Conservation (phyloP, 1,140 invertebrate genomes). For the Ceratina australensis region DNA sequence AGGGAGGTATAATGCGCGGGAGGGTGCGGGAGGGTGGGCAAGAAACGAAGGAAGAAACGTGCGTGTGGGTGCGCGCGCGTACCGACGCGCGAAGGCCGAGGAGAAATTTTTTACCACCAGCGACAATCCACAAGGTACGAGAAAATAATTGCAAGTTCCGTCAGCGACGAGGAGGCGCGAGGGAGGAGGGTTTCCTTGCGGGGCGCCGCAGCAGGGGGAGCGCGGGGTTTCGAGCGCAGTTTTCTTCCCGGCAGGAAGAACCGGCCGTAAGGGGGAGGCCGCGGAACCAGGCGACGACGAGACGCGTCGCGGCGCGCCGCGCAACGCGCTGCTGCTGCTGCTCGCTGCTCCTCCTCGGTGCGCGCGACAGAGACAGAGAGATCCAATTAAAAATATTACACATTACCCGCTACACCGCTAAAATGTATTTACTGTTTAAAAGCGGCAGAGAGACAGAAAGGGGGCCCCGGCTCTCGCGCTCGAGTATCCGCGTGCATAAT, state of each 20-base stretch:
- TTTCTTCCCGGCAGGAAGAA: constrained; percentile 45
- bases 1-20: constrained; percentile 52
- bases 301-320: background rate
- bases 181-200: background rate
- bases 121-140: constrained; percentile 69
- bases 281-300: background rate
- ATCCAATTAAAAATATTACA: constrained; percentile 80
- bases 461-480: constrained; percentile 38
- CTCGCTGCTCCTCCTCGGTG: too few species aligned
- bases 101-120: too few species aligned
- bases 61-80: constrained; percentile 1
- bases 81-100: background rate
- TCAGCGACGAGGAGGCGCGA: constrained; percentile 40
- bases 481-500: constrained; percentile 12
- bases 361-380: constrained; percentile 61
- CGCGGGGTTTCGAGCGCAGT: constrained; percentile 44
- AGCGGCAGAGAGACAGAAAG: constrained; percentile 58
- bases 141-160: constrained; percentile 71
- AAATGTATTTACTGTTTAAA: constrained; percentile 78
- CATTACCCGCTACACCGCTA: constrained; percentile 74
- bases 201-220: constrained; percentile 7
- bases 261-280: constrained; percentile 34
- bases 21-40: constrained; percentile 27
- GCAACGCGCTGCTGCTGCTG: background rate
- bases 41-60: constrained; percentile 24